Base-by-base conservation (phyloP, 2,888 invertebrate genomes). In the Thereva unica region DNA sequence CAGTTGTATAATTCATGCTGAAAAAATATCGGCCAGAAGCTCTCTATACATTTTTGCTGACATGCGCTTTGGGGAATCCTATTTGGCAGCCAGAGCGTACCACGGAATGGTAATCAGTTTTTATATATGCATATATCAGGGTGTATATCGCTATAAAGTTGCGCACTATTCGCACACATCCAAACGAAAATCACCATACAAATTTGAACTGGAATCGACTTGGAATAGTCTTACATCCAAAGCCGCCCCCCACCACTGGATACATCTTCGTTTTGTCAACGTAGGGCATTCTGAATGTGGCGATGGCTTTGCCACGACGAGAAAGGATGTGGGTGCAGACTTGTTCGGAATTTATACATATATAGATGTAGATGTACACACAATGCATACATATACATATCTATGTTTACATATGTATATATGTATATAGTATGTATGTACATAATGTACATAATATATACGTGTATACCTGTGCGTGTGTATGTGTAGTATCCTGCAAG, bases 231-330 rank as follows among this genome's bases (percentile, higher is more conserved):
- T 53, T 53, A 23, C 53, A 44, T 7, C 64, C 52, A 49, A 23
- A 23, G 23, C 23, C 34, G 61, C 9, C 50, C 12, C 40, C 37
- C 61, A 49, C 61, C 61, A 41, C 38, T 50, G 38, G 23, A 23
- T 61, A 65, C 61, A 64, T 68, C 54, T 68, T 55, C 23, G 54
- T 55, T 65, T 59, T 68, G 68, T 66, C 68, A 68, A 68, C 68
- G 56, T 56, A 52, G 41, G 54, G 49, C 53, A 64, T 53, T 61
- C 53, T 35, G 53, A 53, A 64, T 64, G 52, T 41, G 64, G 42
- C 23, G 64, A 42, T 64, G 64, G 52, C n/a, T 41, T 64, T 44
- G 38, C 50, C 41, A 38, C 50, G 45, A 34, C 49, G 41, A 47
- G 47, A 47, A 59, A 49, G 40, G 37, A 7, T 34, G 38, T 45